These are phyloP conservation scores for Esperia sulphurella DNA, from an alignment of 2,888 invertebrate species.

Conservation along the genomic window DNA sequence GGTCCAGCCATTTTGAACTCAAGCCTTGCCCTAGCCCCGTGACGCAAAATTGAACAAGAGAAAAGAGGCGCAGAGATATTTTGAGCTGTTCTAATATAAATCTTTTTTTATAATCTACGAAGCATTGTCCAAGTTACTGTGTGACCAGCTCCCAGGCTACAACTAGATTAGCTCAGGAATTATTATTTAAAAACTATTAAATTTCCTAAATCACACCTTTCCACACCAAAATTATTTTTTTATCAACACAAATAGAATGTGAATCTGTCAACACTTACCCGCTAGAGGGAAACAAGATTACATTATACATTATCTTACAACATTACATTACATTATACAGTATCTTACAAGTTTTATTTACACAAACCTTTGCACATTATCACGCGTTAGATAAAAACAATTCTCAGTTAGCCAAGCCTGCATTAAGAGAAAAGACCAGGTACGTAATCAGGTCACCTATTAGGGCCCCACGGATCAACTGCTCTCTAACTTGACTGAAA, in stretches of 20 bases:
- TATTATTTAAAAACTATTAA: neutral
- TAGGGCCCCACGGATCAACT: too few relatives aligned
- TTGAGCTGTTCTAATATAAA: too few relatives aligned
- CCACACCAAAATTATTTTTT: slow-evolving; percentile 19
- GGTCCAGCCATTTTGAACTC: too few relatives aligned
- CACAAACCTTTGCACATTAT: neutral
- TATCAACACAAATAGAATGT: slow-evolving; percentile 65
- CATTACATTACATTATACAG: neutral
- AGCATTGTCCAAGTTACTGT: neutral
- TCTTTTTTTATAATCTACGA: neutral
- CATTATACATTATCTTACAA: too few relatives aligned
- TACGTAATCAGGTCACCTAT: neutral
- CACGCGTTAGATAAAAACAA: neutral
- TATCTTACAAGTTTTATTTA: slow-evolving; percentile 4
- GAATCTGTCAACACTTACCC: slow-evolving; percentile 60
- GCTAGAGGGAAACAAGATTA: slow-evolving; percentile 43
- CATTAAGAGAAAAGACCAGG: neutral
- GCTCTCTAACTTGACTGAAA: too few relatives aligned
- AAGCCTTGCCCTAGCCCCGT: too few relatives aligned
- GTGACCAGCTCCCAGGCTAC: neutral
- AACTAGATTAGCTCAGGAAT: slow-evolving; percentile 4
- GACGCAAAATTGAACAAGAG: too few relatives aligned
- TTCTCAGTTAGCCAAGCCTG: neutral
- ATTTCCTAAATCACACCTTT: slow-evolving; percentile 15
- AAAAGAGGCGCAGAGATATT: neutral